Evolutionary conservation across 1,140 invertebrate species (phyloP).

Genomic region (Calosoma granatense): DNA sequence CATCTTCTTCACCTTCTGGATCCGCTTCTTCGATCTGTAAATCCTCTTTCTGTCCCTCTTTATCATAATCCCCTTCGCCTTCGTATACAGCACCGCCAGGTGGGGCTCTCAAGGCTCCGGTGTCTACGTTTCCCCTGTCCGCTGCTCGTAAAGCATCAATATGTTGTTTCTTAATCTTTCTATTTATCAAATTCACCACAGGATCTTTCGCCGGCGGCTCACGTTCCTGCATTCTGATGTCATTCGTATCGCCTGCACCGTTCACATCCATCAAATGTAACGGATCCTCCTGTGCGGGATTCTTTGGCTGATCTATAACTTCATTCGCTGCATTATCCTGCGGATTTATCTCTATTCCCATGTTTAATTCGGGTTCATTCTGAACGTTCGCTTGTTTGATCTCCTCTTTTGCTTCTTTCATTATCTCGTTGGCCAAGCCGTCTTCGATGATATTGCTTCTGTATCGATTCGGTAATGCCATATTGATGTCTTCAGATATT

Average conservation of each 20-base stretch:
- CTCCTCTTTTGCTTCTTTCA: slow-evolving; percentile 12
- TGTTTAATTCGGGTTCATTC: slow-evolving; percentile 18
- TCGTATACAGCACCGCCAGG: slow-evolving; percentile 22
- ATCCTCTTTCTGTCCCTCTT: slow-evolving; percentile 14
- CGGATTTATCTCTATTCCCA: slow-evolving; percentile 11
- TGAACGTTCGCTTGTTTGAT: slow-evolving; percentile 4
- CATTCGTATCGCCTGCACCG: slow-evolving; percentile 23
- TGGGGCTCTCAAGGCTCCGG: slow-evolving; percentile 14
- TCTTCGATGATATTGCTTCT: slow-evolving; percentile 17
- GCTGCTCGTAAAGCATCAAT: slow-evolving; percentile 14
- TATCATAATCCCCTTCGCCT: slow-evolving; percentile 20
- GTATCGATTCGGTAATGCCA: slow-evolving; percentile 17
- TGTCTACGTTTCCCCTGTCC: slow-evolving; percentile 10
- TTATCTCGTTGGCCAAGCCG: slow-evolving; percentile 10
- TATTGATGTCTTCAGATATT: slow-evolving; percentile 9
- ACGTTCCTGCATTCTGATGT: slow-evolving; percentile 16
- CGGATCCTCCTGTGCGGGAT: slow-evolving; percentile 21
- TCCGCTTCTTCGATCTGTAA: slow-evolving; percentile 16
- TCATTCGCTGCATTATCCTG: slow-evolving; percentile 10
- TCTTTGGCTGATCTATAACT: slow-evolving; percentile 13
- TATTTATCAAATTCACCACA: slow-evolving; percentile 11
- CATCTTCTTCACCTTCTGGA: slow-evolving; percentile 22
- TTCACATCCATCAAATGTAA: slow-evolving; percentile 16
- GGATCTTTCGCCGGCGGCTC: slow-evolving; percentile 16
- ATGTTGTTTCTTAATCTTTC: slow-evolving; percentile 15